Evolutionary conservation across 2,113 vertebrate genomes (phyloP).

Genomic region (Ellobius talpinus): DNA sequence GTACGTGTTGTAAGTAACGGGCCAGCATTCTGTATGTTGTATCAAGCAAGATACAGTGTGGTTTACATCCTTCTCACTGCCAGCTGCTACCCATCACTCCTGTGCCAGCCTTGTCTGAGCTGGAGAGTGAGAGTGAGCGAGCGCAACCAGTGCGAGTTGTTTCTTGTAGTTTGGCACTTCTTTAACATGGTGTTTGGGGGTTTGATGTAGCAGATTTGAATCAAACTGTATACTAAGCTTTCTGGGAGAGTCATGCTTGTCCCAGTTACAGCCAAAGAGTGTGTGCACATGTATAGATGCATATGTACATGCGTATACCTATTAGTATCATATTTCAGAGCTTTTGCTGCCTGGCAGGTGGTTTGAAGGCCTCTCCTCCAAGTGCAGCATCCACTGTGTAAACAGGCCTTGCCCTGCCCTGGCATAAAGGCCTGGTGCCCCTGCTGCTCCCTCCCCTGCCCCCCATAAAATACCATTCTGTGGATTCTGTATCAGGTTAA

Average conservation of each 20-base stretch:
- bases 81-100: neutral
- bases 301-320: neutral
- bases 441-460: neutral
- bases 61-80: neutral
- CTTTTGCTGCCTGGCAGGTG: neutral
- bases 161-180: neutral
- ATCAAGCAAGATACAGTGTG: neutral
- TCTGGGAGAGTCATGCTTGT: slow-evolving; percentile 62
- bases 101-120: slow-evolving; percentile 4
- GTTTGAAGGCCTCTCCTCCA: neutral
- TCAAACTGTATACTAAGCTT: neutral
- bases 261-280: neutral
- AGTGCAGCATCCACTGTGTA: neutral
- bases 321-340: neutral
- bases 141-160: neutral
- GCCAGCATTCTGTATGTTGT: neutral
- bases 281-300: accelerated
- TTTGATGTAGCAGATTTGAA: slow-evolving; percentile 66
- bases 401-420: neutral
- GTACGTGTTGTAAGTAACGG: neutral
- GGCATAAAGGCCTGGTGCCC: accelerated
- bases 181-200: slow-evolving; percentile 46
- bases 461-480: accelerated
- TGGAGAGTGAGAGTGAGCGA: neutral
- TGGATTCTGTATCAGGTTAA: neutral